Evolutionary conservation across 1,140 invertebrate species (phyloP).

Genomic region (Stenopsyche tienmushanensis): DNA sequence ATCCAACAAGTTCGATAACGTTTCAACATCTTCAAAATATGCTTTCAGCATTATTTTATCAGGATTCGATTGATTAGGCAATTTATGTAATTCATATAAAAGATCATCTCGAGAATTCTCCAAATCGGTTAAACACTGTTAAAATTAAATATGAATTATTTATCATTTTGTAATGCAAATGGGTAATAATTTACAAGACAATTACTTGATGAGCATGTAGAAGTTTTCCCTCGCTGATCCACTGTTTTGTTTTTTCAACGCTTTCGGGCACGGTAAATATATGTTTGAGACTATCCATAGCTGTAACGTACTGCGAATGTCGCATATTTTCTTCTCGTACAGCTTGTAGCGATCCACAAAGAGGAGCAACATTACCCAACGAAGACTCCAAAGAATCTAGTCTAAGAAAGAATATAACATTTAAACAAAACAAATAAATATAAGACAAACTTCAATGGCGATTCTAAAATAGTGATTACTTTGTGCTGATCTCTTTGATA

Average conservation of each 20-base stretch:
- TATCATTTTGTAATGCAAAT: not conserved
- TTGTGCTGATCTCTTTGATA: slow-evolving; percentile 72
- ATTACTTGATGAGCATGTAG: slow-evolving; percentile 86
- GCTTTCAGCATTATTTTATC: slow-evolving; percentile 91
- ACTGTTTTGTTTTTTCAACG: slow-evolving; percentile 90
- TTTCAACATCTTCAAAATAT: slow-evolving; percentile 95
- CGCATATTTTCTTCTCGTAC: slow-evolving; percentile 91
- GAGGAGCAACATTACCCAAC: slow-evolving; percentile 51
- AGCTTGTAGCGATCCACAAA: slow-evolving; percentile 77
- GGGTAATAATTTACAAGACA: not conserved
- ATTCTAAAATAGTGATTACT: slow-evolving; percentile 39
- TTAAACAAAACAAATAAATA: not conserved
- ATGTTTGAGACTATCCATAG: slow-evolving; percentile 97
- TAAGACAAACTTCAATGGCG: not conserved
- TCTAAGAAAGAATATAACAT: slow-evolving; percentile 39
- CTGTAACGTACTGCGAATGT: slow-evolving; percentile 94
- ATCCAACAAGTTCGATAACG: slow-evolving; percentile 84
- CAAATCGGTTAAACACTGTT: slow-evolving; percentile 84
- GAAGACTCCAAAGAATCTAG: slow-evolving; percentile 53
- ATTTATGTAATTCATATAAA: slow-evolving; percentile 90
- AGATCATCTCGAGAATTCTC: slow-evolving; percentile 96
- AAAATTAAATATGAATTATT: slow-evolving; percentile 22
- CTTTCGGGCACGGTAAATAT: slow-evolving; percentile 97
- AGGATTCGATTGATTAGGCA: slow-evolving; percentile 86
- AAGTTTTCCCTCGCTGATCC: slow-evolving; percentile 93